Evolutionary conservation across 2,797 vertebrate genomes (phyloP).

Genomic region (Melanotaenia trifasciata): DNA sequence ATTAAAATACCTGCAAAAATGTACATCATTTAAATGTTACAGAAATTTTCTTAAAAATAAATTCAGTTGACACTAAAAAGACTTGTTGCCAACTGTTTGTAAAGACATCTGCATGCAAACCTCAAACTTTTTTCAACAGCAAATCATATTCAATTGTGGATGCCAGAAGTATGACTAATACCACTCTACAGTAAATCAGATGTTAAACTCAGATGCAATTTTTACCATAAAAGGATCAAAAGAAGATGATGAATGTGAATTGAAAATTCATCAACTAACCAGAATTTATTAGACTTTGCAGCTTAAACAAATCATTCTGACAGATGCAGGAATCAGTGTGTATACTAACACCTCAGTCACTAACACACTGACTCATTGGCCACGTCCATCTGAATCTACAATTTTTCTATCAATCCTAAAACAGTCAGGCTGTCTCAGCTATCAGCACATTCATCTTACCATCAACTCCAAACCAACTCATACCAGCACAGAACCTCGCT

Average conservation of each 20-base stretch:
- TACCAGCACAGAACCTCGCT: background rate
- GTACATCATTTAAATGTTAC: background rate
- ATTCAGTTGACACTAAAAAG: background rate
- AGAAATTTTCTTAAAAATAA: too few species aligned
- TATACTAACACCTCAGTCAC: background rate
- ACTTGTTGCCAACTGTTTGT: background rate
- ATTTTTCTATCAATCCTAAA: constrained; percentile 15
- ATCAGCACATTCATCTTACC: constrained; percentile 28
- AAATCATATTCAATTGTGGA: constrained; percentile 15
- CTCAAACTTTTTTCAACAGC: background rate
- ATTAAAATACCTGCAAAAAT: background rate
- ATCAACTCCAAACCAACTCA: constrained; percentile 14
- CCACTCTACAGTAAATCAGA: constrained; percentile 12
- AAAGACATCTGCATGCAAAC: background rate
- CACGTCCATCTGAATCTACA: constrained; percentile 7
- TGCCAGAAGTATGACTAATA: constrained; percentile 21
- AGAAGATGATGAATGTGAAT: background rate
- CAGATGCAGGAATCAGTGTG: background rate
- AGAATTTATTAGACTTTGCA: constrained; percentile 16
- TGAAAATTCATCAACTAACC: constrained; percentile 17
- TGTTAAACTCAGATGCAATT: constrained; percentile 8
- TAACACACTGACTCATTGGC: constrained; percentile 19
- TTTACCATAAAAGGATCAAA: constrained; percentile 39
- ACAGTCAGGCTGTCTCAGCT: constrained; percentile 9
- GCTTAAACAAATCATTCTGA: background rate